These are phyloP conservation scores for Hipparchia sbordonii DNA, from an alignment of 2,888 invertebrate species.

Conservation along the genomic window DNA sequence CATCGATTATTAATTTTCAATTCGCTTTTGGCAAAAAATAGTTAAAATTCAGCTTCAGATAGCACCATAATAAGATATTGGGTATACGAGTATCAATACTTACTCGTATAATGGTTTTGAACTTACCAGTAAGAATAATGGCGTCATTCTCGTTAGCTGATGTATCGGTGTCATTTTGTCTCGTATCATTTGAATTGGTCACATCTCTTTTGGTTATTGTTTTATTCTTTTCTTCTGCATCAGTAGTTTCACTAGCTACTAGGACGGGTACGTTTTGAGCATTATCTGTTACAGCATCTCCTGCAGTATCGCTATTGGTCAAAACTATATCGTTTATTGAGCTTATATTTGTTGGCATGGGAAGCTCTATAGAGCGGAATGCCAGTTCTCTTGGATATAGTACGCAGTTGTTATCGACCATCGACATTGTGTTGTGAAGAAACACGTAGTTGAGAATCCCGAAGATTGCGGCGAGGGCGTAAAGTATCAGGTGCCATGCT, in stretches of 20 bases:
- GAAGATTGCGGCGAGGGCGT: slow-evolving; percentile 60
- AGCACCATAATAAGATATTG: too few species aligned
- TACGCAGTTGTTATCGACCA: slow-evolving; percentile 65
- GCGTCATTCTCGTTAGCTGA: slow-evolving; percentile 24
- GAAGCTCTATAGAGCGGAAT: slow-evolving; percentile 55
- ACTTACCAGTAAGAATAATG: slow-evolving; percentile 29
- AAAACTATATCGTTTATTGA: slow-evolving; percentile 28
- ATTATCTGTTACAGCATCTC: slow-evolving; percentile 28
- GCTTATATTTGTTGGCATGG: slow-evolving; percentile 37
- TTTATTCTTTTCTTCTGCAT: slow-evolving; percentile 25
- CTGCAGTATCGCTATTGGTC: slow-evolving; percentile 20
- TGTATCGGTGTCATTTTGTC: slow-evolving; percentile 25
- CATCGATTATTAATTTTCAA: too few species aligned
- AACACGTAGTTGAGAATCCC: slow-evolving; percentile 71
- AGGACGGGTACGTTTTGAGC: slow-evolving; percentile 36
- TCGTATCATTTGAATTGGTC: slow-evolving; percentile 13
- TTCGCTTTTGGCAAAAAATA: too few species aligned
- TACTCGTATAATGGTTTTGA: not conserved
- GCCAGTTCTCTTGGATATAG: slow-evolving; percentile 61
- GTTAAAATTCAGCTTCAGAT: too few species aligned
- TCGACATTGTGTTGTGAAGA: slow-evolving; percentile 62
- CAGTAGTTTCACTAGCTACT: slow-evolving; percentile 17
- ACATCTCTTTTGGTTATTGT: slow-evolving; percentile 26
- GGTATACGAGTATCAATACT: too few species aligned
- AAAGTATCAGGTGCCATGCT: slow-evolving; percentile 72